Base-by-base conservation (phyloP, 2,113 vertebrate species). In the Pagrus major region DNA sequence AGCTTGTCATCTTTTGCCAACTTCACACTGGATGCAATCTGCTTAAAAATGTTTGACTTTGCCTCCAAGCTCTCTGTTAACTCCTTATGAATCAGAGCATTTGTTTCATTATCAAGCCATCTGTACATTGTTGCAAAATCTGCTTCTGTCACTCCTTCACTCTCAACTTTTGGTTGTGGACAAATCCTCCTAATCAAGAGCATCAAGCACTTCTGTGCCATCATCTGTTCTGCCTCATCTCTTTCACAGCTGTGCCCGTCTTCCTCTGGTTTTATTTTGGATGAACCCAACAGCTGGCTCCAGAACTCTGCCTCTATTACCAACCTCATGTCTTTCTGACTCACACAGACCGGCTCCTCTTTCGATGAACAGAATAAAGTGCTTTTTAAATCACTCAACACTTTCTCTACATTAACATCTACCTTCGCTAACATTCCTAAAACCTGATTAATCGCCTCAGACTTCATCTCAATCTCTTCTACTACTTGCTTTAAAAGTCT, bases 231-330 rank as follows among this genome's bases (percentile, higher is more conserved):
- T 31, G 77, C 86, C 41, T 93, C 51, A 52, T 39, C 11, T 11
- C 72, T 89, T 14, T 76, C 76, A 80, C 71, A 81, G 71, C 71
- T 71, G 20, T 67, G 58, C 41, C n/a, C 21, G 6, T 75, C 63
- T 29, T 88, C 76, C n/a, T 78, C 68, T 44, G 78, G 58, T 47
- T 77, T 76, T 16, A 58, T 66, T 67, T 87, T n/a, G 11, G 74
- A 39, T 58, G 55, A 66, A 47, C 69, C 78, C 74, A 92, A 64
- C 78, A 96, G 46, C 67, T 80, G 88, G 78, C 84, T 89, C 88
- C 93, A 95, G 84, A 96, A 94, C 80, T 94, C 94, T 41, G 55
- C 87, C 77, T 95, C 93, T 8, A 94, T 83, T 37, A 93, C 69
- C 29, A 88, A 77, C 15, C 76, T 88, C 46, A 77, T 59, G 64